Evolutionary conservation across 2,888 invertebrate species (phyloP).

Genomic region (Isoperla grammatica): DNA sequence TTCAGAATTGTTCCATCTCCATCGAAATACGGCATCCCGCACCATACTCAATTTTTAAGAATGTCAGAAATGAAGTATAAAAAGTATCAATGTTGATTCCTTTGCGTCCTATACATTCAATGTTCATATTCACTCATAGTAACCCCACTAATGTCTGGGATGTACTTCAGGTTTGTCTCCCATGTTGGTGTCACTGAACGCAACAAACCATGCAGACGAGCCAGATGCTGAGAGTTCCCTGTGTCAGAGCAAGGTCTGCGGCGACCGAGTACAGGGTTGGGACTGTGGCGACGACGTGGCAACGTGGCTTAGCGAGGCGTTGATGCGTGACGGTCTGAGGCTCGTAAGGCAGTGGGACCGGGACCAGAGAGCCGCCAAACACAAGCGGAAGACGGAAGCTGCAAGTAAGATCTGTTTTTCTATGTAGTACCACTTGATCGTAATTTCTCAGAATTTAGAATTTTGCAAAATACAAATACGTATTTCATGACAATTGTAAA

Average conservation of each 20-base stretch:
- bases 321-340: conserved; percentile 62
- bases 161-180: conserved; percentile 47
- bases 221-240: conserved; percentile 43
- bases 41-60: too few species aligned
- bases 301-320: conserved; percentile 70
- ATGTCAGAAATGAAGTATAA: too few species aligned
- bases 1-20: too few species aligned
- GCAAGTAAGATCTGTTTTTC: too few species aligned
- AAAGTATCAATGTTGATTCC: too few species aligned
- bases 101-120: too few species aligned
- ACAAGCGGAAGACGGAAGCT: conserved; percentile 35
- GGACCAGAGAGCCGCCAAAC: conserved; percentile 33
- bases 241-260: conserved; percentile 81
- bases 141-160: too few species aligned
- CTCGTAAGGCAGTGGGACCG: conserved; percentile 55
- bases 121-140: too few species aligned
- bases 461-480: background rate
- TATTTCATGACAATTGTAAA: too few species aligned
- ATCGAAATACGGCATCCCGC: too few species aligned
- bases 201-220: conserved; percentile 15
- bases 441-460: background rate
- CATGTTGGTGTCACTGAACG: conserved; percentile 51
- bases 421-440: too few species aligned
- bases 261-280: conserved; percentile 67
- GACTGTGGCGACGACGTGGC: conserved; percentile 82